Evolutionary conservation across 2,113 vertebrate genomes (phyloP).

Genomic region (Climacteris rufus): DNA sequence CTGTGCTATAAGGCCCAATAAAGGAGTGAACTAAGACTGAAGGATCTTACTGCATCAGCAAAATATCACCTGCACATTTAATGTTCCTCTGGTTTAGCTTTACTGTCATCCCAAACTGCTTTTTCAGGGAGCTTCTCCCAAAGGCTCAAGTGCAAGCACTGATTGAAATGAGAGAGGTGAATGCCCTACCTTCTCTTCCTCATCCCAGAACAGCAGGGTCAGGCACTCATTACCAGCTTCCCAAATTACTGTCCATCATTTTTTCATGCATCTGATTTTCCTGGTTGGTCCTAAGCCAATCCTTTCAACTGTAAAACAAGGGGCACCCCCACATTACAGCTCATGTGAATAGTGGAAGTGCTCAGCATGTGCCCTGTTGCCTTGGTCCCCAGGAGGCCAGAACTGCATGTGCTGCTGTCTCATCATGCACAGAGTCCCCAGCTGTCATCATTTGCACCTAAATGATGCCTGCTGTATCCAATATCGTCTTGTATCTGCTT

Average conservation of each 20-base stretch:
- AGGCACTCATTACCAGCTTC: neutral
- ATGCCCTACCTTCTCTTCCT: neutral
- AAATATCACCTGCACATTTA: neutral
- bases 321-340: neutral
- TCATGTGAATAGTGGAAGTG: neutral
- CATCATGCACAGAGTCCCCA: neutral
- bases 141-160: neutral
- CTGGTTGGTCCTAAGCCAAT: neutral
- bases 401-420: neutral
- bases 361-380: neutral
- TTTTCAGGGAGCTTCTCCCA: neutral
- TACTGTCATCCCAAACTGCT: neutral
- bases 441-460: neutral
- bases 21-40: neutral
- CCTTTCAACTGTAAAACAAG: neutral
- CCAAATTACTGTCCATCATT: neutral
- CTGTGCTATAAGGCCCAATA: neutral
- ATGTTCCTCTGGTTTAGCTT: neutral
- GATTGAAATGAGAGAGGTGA: neutral
- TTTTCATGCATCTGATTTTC: neutral
- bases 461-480: neutral
- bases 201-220: neutral
- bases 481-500: neutral
- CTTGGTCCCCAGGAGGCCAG: neutral
- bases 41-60: neutral